phyloP scores from a whole-genome alignment of 2,888 invertebrate species.

The Hirtodrosophila trivittata region DNA sequence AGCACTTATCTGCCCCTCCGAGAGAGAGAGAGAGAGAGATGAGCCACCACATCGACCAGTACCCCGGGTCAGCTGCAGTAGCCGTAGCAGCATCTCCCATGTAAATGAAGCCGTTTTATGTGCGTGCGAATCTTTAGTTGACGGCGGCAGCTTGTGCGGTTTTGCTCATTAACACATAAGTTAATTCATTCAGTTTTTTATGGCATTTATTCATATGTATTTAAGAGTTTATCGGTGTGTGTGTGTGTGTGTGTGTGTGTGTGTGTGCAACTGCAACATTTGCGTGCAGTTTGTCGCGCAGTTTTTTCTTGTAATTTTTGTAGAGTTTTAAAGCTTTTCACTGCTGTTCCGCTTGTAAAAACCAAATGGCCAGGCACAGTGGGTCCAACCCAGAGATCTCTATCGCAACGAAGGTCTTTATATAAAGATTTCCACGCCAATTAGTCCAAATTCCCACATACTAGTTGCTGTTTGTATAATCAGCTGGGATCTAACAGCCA shows the following conservation, averaged over 20 bases:
- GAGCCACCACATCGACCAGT: background rate
- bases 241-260: constrained; percentile 19
- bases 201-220: constrained; percentile 49
- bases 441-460: constrained; percentile 52
- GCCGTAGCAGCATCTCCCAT: constrained; percentile 9
- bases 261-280: constrained; percentile 38
- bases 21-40: background rate
- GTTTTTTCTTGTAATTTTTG: constrained; percentile 22
- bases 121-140: constrained; percentile 44
- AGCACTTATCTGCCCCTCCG: constrained; percentile 6
- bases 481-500: constrained; percentile 24
- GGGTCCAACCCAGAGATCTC: constrained; percentile 30
- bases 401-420: constrained; percentile 34
- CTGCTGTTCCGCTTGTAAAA: constrained; percentile 48
- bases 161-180: constrained; percentile 65
- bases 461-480: constrained; percentile 40
- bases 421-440: constrained; percentile 61
- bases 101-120: constrained; percentile 50
- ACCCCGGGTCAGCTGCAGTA: background rate
- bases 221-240: constrained; percentile 4
- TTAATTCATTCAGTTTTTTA: constrained; percentile 62
- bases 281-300: constrained; percentile 51
- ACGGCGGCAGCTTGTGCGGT: constrained; percentile 12
- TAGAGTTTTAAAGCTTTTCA: constrained; percentile 32
- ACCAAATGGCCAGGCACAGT: constrained; percentile 29